Evolutionary conservation across 2,113 vertebrate species (phyloP).

Genomic region (Macquaria australasica): DNA sequence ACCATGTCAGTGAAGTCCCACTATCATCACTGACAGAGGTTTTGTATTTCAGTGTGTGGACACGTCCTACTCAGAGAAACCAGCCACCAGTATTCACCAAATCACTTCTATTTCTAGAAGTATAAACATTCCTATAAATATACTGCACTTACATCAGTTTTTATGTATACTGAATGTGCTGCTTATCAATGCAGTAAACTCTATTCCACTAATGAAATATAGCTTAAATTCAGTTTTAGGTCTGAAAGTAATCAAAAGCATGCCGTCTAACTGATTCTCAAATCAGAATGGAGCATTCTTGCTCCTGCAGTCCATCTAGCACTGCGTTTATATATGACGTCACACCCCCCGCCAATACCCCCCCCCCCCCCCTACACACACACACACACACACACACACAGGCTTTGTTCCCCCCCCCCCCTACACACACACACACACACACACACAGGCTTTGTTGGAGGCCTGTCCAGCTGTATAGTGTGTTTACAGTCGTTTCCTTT

Average conservation of each 20-base stretch:
- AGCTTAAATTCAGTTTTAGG: not conserved
- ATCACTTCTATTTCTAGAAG: not conserved
- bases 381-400: no score
- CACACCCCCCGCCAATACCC: slow-evolving; percentile 7
- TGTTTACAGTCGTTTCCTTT: slow-evolving; percentile 62
- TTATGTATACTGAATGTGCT: not conserved
- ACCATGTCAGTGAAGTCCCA: not conserved
- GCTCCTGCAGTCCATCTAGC: not conserved
- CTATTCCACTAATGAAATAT: not conserved
- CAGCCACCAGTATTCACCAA: not conserved
- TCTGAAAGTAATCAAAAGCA: not conserved
- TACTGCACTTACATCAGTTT: not conserved
- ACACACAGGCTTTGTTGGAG: slow-evolving; percentile 31
- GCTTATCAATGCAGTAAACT: not conserved
- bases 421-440: slow-evolving; percentile 1
- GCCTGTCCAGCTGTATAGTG: slow-evolving; percentile 28
- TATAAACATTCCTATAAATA: not conserved
- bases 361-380: not conserved
- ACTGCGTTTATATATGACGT: slow-evolving; percentile 13
- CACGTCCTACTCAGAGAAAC: not conserved
- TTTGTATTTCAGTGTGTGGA: not conserved
- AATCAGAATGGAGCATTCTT: not conserved
- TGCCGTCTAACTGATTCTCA: not conserved
- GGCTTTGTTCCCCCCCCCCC: no score
- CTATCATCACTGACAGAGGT: not conserved